Base-by-base conservation (phyloP, 2,888 invertebrate species). In the Malthinus flaveolus region DNA sequence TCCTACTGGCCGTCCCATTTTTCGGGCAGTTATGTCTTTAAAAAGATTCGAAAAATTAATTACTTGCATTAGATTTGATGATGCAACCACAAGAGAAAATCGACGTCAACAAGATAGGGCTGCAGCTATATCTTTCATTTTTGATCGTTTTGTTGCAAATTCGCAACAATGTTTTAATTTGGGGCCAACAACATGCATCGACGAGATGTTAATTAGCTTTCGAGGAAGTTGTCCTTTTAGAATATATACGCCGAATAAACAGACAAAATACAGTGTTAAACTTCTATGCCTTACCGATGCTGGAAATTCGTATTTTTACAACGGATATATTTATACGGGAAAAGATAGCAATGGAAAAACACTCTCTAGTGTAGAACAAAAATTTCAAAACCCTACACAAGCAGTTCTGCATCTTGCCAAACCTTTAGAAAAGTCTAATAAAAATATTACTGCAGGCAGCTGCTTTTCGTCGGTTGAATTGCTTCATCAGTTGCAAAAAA, bases 181-280 rank as follows among this genome's bases (percentile, higher is more conserved):
- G 8, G 46, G 56, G 8, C 37, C 34, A 46, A 52, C 49, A 33
- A 53, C 53, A 36, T 50, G 48, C 12, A 53, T 61, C 44, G 62
- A 61, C 53, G 62, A 64, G 33, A 62, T 62, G 58, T 36, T 56
- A 3, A 44, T 63, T 13, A 32, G 37, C 7, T 62, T 59, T 50
- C 45, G 56, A 15, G 59, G 58, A 2, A 34, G 59, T 15, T 44
- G 62, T 42, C 11, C 36, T 7, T 59, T 64, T 34, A 39, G 47
- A 5, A 55, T 60, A 57, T 69, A 65, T 48, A 68, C 66, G 48
- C 64, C 66, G 8, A 56, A 42, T n/a, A 70, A 71, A 56, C 70
- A 69, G 13, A 58, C 55, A 12, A 71, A 69, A 61, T 70, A 70
- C 57, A 71, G 71, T 10, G 55, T 70, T 32, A 70, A 69, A 49